Conservation (phyloP, 2,113 vertebrate species). For the Dasypus novemcinctus region DNA sequence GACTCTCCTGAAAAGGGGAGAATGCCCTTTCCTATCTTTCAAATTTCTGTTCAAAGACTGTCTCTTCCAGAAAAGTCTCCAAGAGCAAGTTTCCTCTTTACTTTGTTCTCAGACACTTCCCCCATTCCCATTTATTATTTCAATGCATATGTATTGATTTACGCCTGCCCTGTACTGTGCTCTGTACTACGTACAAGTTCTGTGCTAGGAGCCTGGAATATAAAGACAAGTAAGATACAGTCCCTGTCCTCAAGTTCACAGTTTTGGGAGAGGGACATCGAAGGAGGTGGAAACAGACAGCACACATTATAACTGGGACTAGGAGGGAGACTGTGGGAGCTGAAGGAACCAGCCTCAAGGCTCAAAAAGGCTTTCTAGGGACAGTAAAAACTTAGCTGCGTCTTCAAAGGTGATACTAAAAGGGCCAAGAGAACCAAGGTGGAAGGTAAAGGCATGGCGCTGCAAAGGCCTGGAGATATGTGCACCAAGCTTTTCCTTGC, state of each 20-base stretch:
- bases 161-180: not conserved
- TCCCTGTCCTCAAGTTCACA: not conserved
- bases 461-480: fast-evolving
- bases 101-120: not conserved
- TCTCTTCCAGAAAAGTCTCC: not conserved
- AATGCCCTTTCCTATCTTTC: not conserved
- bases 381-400: not conserved
- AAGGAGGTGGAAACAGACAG: not conserved
- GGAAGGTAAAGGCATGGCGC: not conserved
- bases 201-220: not conserved
- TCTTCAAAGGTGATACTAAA: not conserved
- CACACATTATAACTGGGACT: too few species aligned
- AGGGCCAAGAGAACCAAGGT: not conserved
- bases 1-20: not conserved
- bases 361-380: not conserved
- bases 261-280: not conserved
- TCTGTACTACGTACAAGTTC: not conserved
- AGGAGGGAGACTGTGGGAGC: not conserved
- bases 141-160: not conserved
- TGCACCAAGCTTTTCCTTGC: not conserved
- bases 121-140: not conserved
- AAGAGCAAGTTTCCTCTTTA: not conserved
- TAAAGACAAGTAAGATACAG: not conserved
- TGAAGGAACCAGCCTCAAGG: not conserved
- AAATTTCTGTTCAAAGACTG: not conserved